Evolutionary conservation across 2,888 invertebrate species (phyloP).

Genomic region (Ormyrus pomaceus): DNA sequence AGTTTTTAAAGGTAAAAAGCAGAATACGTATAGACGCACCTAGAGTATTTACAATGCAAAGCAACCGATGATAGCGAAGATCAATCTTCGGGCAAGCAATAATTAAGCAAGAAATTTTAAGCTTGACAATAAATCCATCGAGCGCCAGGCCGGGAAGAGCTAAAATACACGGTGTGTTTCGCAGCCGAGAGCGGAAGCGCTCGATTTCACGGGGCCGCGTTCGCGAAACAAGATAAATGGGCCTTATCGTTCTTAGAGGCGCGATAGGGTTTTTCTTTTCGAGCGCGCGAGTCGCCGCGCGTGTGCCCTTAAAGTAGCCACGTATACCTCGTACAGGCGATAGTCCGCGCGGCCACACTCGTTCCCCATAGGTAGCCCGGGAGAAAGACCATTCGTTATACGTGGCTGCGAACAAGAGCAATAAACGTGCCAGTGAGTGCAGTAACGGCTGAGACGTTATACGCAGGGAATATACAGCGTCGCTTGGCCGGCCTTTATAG

Average conservation of each 20-base stretch:
- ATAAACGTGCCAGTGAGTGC: constrained; percentile 72
- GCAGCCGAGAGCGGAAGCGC: constrained; percentile 18
- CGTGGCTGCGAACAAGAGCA: constrained; percentile 72
- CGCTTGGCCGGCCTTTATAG: constrained; percentile 72
- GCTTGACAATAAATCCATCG: background rate
- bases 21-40: too few relatives aligned
- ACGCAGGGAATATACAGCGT: constrained; percentile 50
- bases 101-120: constrained; percentile 20
- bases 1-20: too few relatives aligned
- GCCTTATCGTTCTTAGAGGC: constrained; percentile 55
- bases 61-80: too few relatives aligned
- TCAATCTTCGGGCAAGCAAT: background rate
- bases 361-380: background rate
- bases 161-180: constrained; percentile 34
- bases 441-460: constrained; percentile 69
- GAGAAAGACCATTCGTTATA: constrained; percentile 70
- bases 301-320: background rate
- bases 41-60: too few relatives aligned
- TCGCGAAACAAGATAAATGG: constrained; percentile 56
- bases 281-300: background rate
- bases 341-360: background rate
- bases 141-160: background rate
- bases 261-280: constrained; percentile 35
- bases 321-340: background rate
- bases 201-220: constrained; percentile 38